Evolutionary conservation across 1,140 invertebrate genomes (phyloP).

Genomic region (Neodiprion virginianus): DNA sequence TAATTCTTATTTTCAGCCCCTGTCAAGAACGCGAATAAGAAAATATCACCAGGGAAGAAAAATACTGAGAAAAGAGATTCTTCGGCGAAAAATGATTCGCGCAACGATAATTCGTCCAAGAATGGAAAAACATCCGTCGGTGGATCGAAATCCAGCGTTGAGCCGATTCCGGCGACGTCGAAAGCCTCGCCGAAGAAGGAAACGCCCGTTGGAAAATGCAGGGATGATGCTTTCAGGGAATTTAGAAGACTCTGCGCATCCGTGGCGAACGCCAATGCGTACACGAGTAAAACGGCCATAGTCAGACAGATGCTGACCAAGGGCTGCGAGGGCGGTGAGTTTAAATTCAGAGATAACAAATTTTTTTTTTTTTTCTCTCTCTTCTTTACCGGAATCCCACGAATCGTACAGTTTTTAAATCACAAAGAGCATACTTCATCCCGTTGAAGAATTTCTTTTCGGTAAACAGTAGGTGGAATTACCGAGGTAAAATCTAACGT

Average conservation of each 20-base stretch:
- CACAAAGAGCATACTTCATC: too few species aligned
- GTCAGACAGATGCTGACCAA: conserved; percentile 74
- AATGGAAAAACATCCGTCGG: too few species aligned
- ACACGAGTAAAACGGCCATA: conserved; percentile 82
- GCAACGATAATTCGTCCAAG: too few species aligned
- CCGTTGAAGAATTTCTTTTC: too few species aligned
- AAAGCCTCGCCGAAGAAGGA: conserved; percentile 14
- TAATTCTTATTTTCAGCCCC: conserved; percentile 28
- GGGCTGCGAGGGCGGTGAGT: conserved; percentile 67
- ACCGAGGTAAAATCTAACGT: too few species aligned
- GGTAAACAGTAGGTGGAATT: too few species aligned
- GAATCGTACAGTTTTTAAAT: not conserved
- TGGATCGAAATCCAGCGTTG: not conserved
- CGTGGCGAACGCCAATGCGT: conserved; percentile 78
- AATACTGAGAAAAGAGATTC: conserved; percentile 13
- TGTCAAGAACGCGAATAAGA: conserved; percentile 33
- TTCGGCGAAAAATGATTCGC: conserved; percentile 12
- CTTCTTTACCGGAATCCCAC: not conserved
- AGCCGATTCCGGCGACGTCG: not conserved
- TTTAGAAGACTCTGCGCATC: conserved; percentile 81
- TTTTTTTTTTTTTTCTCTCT: conserved; percentile 13
- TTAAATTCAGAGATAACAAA: not conserved
- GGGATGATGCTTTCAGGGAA: conserved; percentile 79
- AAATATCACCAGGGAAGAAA: conserved; percentile 14
- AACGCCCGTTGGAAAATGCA: conserved; percentile 28